Evolutionary conservation across 1,140 invertebrate species (phyloP).

Genomic region (Thaumatotibia leucotreta): DNA sequence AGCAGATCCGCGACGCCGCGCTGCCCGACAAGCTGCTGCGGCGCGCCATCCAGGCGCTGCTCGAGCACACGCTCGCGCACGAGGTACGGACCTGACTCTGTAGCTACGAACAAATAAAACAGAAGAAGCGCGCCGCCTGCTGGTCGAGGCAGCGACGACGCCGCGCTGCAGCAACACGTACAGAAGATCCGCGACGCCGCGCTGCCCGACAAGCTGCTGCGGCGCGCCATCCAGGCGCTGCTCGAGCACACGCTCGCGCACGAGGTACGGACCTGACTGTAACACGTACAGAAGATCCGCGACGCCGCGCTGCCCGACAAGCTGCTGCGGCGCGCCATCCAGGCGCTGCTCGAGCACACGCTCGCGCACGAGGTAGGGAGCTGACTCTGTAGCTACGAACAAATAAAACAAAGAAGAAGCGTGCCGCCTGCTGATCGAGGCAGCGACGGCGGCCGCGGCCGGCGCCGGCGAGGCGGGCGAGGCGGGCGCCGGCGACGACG

Average conservation of each 20-base stretch:
- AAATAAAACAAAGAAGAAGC: constrained; percentile 64
- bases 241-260: no score
- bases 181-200: not conserved
- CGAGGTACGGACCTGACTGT: no score
- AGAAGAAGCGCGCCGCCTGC: not conserved
- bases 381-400: no score
- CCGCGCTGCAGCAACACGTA: not conserved
- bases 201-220: constrained; percentile 15
- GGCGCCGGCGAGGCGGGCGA: constrained; percentile 15
- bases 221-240: not conserved
- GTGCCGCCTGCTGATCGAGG: constrained; percentile 48
- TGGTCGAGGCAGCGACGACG: not conserved
- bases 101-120: no score
- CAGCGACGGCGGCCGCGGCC: constrained; percentile 36
- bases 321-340: no score
- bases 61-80: no score
- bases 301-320: constrained; percentile 17
- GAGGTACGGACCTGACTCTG: no score
- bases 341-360: no score
- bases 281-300: no score
- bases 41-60: not conserved
- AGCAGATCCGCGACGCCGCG: not conserved
- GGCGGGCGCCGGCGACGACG: not conserved
- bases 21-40: constrained; percentile 15
- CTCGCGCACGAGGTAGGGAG: no score